Conservation (phyloP, 2,797 vertebrate species). For the Spinus olivaceus region DNA sequence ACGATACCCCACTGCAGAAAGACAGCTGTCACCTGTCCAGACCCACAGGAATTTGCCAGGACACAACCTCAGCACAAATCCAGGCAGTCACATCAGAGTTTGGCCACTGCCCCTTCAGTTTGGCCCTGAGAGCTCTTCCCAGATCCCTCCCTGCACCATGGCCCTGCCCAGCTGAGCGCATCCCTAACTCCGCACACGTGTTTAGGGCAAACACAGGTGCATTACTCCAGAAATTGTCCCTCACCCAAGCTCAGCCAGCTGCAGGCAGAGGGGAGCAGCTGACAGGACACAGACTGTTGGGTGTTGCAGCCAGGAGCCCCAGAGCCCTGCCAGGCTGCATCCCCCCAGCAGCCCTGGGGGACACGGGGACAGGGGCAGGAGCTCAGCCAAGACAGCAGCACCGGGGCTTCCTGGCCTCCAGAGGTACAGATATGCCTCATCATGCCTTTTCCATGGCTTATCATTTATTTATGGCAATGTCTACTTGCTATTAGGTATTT, state of each 20-base stretch:
- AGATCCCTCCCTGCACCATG: rapidly evolving
- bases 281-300: background rate
- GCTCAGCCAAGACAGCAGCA: background rate
- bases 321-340: background rate
- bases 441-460: background rate
- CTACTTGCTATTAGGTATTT: background rate
- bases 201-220: rapidly evolving
- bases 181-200: rapidly evolving
- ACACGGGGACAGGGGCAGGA: background rate
- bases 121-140: background rate
- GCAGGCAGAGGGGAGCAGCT: background rate
- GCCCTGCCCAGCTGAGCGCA: background rate
- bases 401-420: background rate
- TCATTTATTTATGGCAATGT: background rate
- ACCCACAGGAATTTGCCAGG: background rate
- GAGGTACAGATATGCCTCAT: background rate
- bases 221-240: rapidly evolving
- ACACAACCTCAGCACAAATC: background rate
- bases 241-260: rapidly evolving
- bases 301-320: rapidly evolving
- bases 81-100: background rate
- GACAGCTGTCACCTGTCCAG: background rate
- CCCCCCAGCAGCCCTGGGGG: background rate
- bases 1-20: background rate
- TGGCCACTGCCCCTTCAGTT: rapidly evolving